A percentile compares a stretch with the other conserved stretches of the same genome.
These are phyloP conservation scores for Pagetopsis macropterus DNA, from an alignment of 2,797 vertebrate genomes.

Conservation along the genomic window DNA sequence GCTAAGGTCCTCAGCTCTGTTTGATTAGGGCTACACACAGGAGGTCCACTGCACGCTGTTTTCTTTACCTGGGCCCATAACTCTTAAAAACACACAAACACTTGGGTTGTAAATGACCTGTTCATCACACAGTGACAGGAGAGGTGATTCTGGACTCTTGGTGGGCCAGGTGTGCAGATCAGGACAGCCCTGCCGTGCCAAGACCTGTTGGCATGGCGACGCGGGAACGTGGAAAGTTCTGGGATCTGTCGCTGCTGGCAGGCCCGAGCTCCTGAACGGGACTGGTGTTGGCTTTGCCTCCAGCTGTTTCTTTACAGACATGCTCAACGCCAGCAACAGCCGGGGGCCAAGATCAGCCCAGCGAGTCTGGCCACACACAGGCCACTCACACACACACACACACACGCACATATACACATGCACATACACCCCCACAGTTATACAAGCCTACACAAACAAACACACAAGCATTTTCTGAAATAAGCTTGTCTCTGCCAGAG, in stretches of 20 bases:
- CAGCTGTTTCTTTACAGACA: slow-evolving; percentile 84
- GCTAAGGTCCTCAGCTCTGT: slow-evolving; percentile 73
- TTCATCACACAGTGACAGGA: slow-evolving; percentile 84
- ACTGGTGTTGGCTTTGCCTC: slow-evolving; percentile 85
- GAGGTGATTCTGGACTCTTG: slow-evolving; percentile 82
- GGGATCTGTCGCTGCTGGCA: slow-evolving; percentile 84
- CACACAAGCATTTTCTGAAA: slow-evolving; percentile 66
- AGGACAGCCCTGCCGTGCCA: slow-evolving; percentile 76
- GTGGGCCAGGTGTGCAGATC: slow-evolving; percentile 85
- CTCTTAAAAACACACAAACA: slow-evolving; percentile 85
- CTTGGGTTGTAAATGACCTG: slow-evolving; percentile 85
- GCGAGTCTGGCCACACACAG: slow-evolving; percentile 81
- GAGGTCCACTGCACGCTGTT: slow-evolving; percentile 79
- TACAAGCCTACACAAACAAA: slow-evolving; percentile 69
- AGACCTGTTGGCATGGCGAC: slow-evolving; percentile 78
- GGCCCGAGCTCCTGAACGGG: slow-evolving; percentile 73
- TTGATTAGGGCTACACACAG: slow-evolving; percentile 80
- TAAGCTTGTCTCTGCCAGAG: slow-evolving; percentile 30
- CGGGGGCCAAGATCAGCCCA: slow-evolving; percentile 80
- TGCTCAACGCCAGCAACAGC: slow-evolving; percentile 79
- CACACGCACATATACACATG: slow-evolving; percentile 12
- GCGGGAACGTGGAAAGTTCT: slow-evolving; percentile 83
- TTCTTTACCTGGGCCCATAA: slow-evolving; percentile 82
- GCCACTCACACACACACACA: slow-evolving; percentile 68
- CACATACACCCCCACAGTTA: slow-evolving; percentile 52